Evolutionary conservation across 2,888 invertebrate genomes (phyloP).

Genomic region (Achlya flavicornis): DNA sequence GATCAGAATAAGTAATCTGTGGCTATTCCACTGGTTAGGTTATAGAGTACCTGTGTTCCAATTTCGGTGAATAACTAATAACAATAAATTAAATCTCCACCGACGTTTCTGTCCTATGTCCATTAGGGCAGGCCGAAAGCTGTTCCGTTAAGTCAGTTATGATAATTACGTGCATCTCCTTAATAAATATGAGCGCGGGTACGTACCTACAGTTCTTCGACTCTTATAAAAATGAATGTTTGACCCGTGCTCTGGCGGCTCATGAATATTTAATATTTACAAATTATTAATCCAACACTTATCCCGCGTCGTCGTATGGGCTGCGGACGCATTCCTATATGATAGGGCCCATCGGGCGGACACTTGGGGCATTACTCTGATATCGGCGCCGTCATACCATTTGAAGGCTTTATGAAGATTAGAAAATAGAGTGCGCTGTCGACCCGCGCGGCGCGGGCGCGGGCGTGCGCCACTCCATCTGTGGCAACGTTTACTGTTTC

Average conservation of each 20-base stretch:
- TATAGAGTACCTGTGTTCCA: slow-evolving; percentile 35
- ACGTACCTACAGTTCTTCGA: slow-evolving; percentile 58
- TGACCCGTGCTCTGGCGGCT: slow-evolving; percentile 74
- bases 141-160: slow-evolving; percentile 71
- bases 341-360: slow-evolving; percentile 48
- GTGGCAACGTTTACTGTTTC: slow-evolving; percentile 26
- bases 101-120: slow-evolving; percentile 47
- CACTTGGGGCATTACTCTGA: slow-evolving; percentile 51
- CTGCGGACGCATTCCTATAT: slow-evolving; percentile 60
- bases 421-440: slow-evolving; percentile 66
- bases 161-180: slow-evolving; percentile 78
- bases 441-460: slow-evolving; percentile 10
- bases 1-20: too few species aligned
- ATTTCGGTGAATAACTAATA: slow-evolving; percentile 52
- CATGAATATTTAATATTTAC: slow-evolving; percentile 83
- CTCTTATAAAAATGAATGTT: slow-evolving; percentile 73
- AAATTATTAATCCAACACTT: slow-evolving; percentile 82
- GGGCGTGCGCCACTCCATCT: slow-evolving; percentile 27
- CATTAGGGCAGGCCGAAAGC: slow-evolving; percentile 48
- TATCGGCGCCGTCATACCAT: slow-evolving; percentile 63
- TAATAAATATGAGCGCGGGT: slow-evolving; percentile 74
- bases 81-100: slow-evolving; percentile 53
- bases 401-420: slow-evolving; percentile 76
- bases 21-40: too few species aligned
- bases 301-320: slow-evolving; percentile 48